Evolutionary conservation across 2,113 vertebrate species (phyloP), one percentile per base, ranked within the genome.

Genomic region (Ovis canadensis): DNA sequence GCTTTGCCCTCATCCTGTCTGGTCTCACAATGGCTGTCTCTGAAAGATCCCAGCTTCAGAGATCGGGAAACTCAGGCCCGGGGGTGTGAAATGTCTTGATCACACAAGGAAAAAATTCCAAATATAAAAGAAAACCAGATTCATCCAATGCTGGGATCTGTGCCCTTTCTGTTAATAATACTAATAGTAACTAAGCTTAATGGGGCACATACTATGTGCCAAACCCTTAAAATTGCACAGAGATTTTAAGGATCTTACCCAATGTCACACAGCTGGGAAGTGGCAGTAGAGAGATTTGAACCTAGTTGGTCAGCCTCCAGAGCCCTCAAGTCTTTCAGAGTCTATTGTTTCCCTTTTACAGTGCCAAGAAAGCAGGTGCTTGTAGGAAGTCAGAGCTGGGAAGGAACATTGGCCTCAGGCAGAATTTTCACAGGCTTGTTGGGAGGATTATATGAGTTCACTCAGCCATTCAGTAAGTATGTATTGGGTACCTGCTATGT

Each of bases 91-190:
- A 17, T 7, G 36, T 87, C 57, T 86, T 92, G 16, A 55, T 36
- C 64, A 91, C 64, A 57, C 16, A 90, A 31, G 36, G 25, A 80
- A 91, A 87, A 29, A 88, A 17, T 62, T 60, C 13, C 54, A 81
- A 85, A 97, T 93, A 40, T 50, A 19, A 82, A 45, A 88, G 29
- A 92, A 81, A 82, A 74, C 15, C 29, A 89, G 62, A 60, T 7
- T 67, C n/a, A 17, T 31, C 43, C 94, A 86, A 50, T 74, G 31
- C 43, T n/a, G 90, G 87, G 82, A 60, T 25, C 48, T 33, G 17
- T 62, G 3, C 2, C 88, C 21, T 83, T 97, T 92, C 31, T 67
- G 27, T 85, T 94, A 92, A 77, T 88, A 64, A 27, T 59, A 85
- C 54, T 62, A 82, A 40, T 55, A 86, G 81, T 50, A 71, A 77